Evolutionary conservation across 2,888 invertebrate species (phyloP).

Genomic region (Hermaeophaga mercurialis): DNA sequence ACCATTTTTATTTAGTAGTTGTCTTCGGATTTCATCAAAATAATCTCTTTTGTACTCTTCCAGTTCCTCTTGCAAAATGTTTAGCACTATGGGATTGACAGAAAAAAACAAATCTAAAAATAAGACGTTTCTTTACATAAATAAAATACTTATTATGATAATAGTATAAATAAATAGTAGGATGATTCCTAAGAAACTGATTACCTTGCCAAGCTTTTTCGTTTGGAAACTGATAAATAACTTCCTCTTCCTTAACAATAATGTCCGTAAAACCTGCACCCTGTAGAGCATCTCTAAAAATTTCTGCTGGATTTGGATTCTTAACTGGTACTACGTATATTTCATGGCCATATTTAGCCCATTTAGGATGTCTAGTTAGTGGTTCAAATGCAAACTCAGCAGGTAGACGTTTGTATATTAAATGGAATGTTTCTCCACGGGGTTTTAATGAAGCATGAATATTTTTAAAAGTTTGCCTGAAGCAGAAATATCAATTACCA

Average conservation of each 20-base stretch:
- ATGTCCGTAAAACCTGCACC: background rate
- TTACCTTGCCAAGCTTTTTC: conserved; percentile 5
- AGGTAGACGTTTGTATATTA: conserved; percentile 2
- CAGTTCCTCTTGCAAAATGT: background rate
- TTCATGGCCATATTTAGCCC: conserved; percentile 10
- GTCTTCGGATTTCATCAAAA: background rate
- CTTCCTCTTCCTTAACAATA: background rate
- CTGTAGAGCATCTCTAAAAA: background rate
- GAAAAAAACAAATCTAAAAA: conserved; percentile 1
- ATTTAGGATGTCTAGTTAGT: conserved; percentile 3
- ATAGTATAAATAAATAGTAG: background rate
- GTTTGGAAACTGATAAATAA: background rate
- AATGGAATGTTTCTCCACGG: conserved; percentile 1
- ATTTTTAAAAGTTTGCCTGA: conserved; percentile 14
- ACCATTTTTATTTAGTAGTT: background rate
- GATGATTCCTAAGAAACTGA: background rate
- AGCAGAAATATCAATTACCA: background rate
- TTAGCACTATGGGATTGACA: background rate
- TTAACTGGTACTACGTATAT: background rate
- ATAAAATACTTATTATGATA: no score
- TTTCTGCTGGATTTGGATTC: background rate
- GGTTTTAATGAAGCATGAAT: conserved; percentile 4
- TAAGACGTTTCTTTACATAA: no score
- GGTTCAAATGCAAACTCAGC: conserved; percentile 3
- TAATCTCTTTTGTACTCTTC: conserved; percentile 2